phyloP scores from a whole-genome alignment of 92 coral and sea anemone species.

The Epizoanthus rinbou region DNA sequence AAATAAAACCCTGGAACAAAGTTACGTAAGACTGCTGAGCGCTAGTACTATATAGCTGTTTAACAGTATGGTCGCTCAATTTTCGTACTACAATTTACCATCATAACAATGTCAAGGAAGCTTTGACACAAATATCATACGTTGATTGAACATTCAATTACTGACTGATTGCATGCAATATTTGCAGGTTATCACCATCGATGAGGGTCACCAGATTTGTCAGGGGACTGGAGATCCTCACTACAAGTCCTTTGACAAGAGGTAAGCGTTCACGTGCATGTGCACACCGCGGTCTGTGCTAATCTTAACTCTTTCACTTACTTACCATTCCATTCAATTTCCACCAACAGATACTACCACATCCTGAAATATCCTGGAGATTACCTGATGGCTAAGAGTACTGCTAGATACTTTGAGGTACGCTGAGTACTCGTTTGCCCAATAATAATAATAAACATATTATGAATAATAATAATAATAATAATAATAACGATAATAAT shows the following conservation, averaged over 20 bases:
- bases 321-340: not conserved
- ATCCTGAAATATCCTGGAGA: slow-evolving; percentile 25
- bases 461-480: too few species aligned
- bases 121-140: too few species aligned
- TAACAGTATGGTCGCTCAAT: too few species aligned
- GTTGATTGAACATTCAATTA: too few species aligned
- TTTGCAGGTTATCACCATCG: slow-evolving; percentile 27
- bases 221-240: slow-evolving; percentile 37
- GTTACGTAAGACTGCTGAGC: too few species aligned
- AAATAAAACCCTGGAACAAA: too few species aligned
- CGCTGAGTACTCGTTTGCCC: not conserved
- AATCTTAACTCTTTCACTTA: not conserved
- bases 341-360: not conserved
- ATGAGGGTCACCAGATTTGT: slow-evolving; percentile 31
- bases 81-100: too few species aligned
- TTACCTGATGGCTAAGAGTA: slow-evolving; percentile 23
- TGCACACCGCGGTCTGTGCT: not conserved
- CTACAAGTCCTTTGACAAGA: slow-evolving; percentile 35
- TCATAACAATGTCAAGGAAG: too few species aligned
- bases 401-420: slow-evolving; percentile 35
- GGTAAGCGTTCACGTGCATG: not conserved
- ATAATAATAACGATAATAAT: too few species aligned
- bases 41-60: too few species aligned
- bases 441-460: too few species aligned
- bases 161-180: not conserved